Base-by-base conservation (phyloP, 2,888 invertebrate species). In the Agrilus biguttatus region DNA sequence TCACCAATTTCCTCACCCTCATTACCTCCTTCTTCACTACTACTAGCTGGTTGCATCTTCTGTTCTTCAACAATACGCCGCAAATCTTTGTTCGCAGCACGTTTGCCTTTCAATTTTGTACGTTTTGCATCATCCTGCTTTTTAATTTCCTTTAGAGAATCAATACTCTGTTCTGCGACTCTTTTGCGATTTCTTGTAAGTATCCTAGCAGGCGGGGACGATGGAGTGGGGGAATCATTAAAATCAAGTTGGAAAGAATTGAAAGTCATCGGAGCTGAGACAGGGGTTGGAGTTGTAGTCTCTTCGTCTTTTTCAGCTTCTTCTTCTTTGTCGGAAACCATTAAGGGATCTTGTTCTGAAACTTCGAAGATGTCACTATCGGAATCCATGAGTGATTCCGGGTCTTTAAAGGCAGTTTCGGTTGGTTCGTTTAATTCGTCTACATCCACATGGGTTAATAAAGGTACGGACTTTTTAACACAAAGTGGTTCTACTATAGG, bases 31-130 rank as follows among this genome's bases (percentile, higher is more conserved):
- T 75, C 71, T 47, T 70, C 67, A 57, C 68, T 71, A 47, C 58
- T 53, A 55, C 74, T 68, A 57, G 72, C 65, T 49, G 70, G 69
- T 46, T 56, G 54, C 44, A 70, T 66, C 53, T 69, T 64, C 43
- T 74, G 71, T 17, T 72, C 73, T 65, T 77, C 75, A 5, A 75
- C 57, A 44, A 62, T 65, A 45, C 59, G 59, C 14, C 65, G 49
- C 33, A 65, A 48, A 37, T 59, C 55, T 23, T 54, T 51, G 49
- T 65, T 62, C 5, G 61, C 49, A 37, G 53, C 49, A 2, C 65
- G 53, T 44, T 62, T 63, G 10, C 58, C 60, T 49, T 53, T 51
- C 23, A 48, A 46, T 49, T 53, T 52, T 8, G 51, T 41, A 36
- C 48, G 38, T 43, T 55, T 54, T 48, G 59, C 47, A 52, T 50